Base-by-base conservation (phyloP, 2,888 invertebrate genomes). In the Lasioglossum vierecki region DNA sequence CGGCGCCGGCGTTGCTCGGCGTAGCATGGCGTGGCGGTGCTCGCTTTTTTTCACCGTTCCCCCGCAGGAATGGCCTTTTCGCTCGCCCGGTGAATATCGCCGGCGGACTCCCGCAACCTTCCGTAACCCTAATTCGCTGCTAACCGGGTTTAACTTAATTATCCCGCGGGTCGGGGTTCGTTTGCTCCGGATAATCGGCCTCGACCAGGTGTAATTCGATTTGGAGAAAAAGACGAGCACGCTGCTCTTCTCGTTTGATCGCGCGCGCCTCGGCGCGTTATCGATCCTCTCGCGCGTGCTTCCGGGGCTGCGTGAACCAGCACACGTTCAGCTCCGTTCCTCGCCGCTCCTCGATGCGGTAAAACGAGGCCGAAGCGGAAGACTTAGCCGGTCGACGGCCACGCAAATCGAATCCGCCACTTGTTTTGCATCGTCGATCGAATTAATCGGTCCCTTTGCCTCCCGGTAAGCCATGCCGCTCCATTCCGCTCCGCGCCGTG, bases 111-210 rank as follows among this genome's bases (percentile, higher is more conserved):
- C 78, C 73, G 70, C 71, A 66, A 86, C 76, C 86, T 85, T 75
- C 74, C 77, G 74, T 66, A 84, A 87, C 86, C 83, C 89, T 88
- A 88, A 89, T 89, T 88, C 77, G 53, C 72, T 80, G 73, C 74
- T 74, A 46, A 76, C 82, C 76, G 63, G 66, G 82, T 74, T 84
- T 81, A 80, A 86, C 88, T 89, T 80, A 80, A 89, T 89, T 89
- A 89, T 70, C 81, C 68, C 49, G 41, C 75, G 68, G 68, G 49
- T 44, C 53, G 63, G 41, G 79, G 79, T 86, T 86, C 80, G 73
- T 85, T 86, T 86, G 74, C 80, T 39, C 44, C 76, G 86, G 72
- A 87, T 83, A 83, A 80, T 86, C 80, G 79, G 57, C 79, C 86
- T 63, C 82, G 86, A 15, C 71, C 80, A 75, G 86, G 75, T 82